Percentiles rank a stretch among this genome's conserved stretches.
Conservation (phyloP, 1,140 invertebrate species). For the Euura saliciscinereae region DNA sequence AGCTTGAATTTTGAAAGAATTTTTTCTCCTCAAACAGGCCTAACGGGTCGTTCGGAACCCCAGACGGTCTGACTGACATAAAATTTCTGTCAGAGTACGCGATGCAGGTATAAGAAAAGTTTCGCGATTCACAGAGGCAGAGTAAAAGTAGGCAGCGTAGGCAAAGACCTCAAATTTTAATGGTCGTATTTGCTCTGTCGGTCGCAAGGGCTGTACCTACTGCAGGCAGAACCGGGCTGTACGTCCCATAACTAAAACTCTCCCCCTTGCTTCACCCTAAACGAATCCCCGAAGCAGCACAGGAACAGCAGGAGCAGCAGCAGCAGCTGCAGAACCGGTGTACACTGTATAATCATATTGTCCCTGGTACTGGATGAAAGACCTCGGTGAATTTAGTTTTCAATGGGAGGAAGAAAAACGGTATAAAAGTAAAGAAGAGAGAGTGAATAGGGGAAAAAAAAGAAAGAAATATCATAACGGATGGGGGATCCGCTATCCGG, state of each 20-base stretch:
- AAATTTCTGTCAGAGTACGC: background rate
- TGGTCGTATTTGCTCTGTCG: no score
- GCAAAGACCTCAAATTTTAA: background rate
- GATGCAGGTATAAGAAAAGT: background rate
- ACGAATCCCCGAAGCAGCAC: conserved; percentile 5
- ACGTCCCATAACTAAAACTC: background rate
- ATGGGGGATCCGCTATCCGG: no score
- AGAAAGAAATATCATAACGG: no score
- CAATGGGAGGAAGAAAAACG: no score
- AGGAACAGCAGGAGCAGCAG: conserved; percentile 25
- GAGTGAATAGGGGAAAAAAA: no score
- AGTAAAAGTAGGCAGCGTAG: background rate
- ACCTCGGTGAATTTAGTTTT: background rate
- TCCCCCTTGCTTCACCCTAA: conserved; percentile 11
- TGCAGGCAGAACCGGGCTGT: conserved; percentile 17
- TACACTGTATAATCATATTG: conserved; percentile 26
- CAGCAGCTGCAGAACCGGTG: conserved; percentile 27
- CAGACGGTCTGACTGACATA: background rate
- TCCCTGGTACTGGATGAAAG: conserved; percentile 1
- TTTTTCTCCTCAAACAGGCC: no score
- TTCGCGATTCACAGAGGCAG: background rate
- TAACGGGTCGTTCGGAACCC: no score
- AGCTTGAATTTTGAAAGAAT: no score
- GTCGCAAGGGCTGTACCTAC: conserved; percentile 23
- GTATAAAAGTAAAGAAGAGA: no score